Evolutionary conservation across 2,113 vertebrate species (phyloP), one percentile per base, ranked within the genome.

Genomic region (Ctenodactylus gundi): DNA sequence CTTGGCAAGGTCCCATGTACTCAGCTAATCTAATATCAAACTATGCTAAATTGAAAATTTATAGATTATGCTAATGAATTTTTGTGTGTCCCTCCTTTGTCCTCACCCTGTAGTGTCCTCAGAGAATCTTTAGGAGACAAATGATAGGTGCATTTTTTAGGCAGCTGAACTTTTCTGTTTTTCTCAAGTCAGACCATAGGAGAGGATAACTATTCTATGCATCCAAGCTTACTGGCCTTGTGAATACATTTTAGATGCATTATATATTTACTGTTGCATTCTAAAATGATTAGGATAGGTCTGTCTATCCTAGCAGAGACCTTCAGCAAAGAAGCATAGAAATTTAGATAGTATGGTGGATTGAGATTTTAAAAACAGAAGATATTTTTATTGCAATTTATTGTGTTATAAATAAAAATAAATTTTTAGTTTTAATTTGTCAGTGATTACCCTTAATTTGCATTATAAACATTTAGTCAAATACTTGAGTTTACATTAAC

Each of bases 351-450:
- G 14, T 58, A 70, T 20, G 85, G 9, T 46, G 64, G 65, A 70
- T 60, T 81, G 17, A 49, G n/a, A 64, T 95, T 90, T 65, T 36
- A 55, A 92, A 95, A 83, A 14, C 29, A 36, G 3, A 77, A 44
- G 17, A 23, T 13, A 12, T 14, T 60, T 92, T 55, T 85, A 89
- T 78, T 82, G 36, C 23, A n/a, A 25, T 86, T 72, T 36, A 23
- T 72, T 81, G 58, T 39, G 21, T 76, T 73, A 55, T 41, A 12
- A 94, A 62, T 75, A 91, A 85, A 93, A 70, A 57, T 78, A 67
- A 65, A 85, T 2, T 89, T 95, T 91, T 83, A 73, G 39, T 82
- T 85, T 75, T 5, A 60, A 75, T 88, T 93, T 83, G 88, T 94
- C 55, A 83, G 62, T 91, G 34, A 91, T 93, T 68, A 4, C 39